Base-by-base conservation (phyloP, 2,888 invertebrate species). In the Nudaria mundana region DNA sequence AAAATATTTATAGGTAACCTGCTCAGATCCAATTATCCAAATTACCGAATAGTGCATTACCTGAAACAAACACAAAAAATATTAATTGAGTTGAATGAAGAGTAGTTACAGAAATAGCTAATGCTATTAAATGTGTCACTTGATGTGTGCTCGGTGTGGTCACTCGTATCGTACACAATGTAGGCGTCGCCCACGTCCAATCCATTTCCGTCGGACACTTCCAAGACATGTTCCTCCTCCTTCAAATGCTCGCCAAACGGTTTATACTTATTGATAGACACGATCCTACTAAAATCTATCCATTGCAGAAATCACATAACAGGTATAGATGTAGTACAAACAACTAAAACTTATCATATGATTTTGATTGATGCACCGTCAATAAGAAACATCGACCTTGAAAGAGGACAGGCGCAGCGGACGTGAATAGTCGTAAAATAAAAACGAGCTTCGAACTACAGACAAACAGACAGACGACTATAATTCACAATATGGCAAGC, bases 401-500 rank as follows among this genome's bases (percentile, higher is more conserved):
- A 63, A 40, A 58, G 71, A 77, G 80, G 81, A 76, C 81, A 70
- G 62, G 53, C 57, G 51, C 71, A 71, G 72, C 86, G 86, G 86
- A 87, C 82, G 83, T 80, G 62, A 71, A 73, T 68, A 68, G 71
- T 85, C 85, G 78, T 87, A 86, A 85, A 84, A 83, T 77, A 78
- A 81, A 85, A 82, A 82, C 71, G 73, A 59, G 69, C 56, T 74
- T 80, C 71, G 69, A 67, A 69, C 61, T 67, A 71, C 71, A 79
- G 76, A 79, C 83, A 78, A 76, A 83, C 80, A 76, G 72, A 76
- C 71, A 74, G 69, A 74, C 74, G 66, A 59, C 62, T 72, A 71
- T 81, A 81, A 79, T n/a, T n/a, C 78, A 81, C 78, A 52, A 52
- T 47, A 81, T 76, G 73, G 72, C 78, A 68, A 78, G 81, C 76